Base-by-base conservation (phyloP, 2,888 invertebrate genomes). In the Carabus problematicus region DNA sequence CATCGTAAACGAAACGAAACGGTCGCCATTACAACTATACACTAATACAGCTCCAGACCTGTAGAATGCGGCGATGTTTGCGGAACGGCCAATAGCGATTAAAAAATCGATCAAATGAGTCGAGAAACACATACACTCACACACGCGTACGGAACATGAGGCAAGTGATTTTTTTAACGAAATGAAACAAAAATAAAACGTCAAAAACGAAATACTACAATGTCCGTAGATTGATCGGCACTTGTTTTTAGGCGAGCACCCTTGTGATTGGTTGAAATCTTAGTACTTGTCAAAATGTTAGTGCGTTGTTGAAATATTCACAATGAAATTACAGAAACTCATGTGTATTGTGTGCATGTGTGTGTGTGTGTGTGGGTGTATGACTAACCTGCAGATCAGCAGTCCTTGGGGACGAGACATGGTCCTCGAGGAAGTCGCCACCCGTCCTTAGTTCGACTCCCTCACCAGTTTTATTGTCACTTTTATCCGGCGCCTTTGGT, bases 401-500 rank as follows among this genome's bases (percentile, higher is more conserved):
- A 56, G 52, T 60, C 14, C 39, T 47, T 14, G 45, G 18, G n/a
- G 41, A 40, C 12, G 58, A 61, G 19, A 69, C 29, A 54, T 68
- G 59, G 14, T 64, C 59, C 12, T 70, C 69, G 49, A 64, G 54
- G 16, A 70, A 61, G 63, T 58, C 8, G 45, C 40, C 1, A 47
- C 29, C 9, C 59, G 55, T 8, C 16, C 9, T 67, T 60, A 9
- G 18, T 40, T 29, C 8, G 16, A 45, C 19, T 64, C 56, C 11
- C 18, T 45, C 43, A 29, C 18, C 18, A 8, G 54, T 18, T 55
- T 66, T 81, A 78, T 85, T 86, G 75, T 86, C 79, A 73, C 73
- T 78, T 87, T 90, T 90, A 83, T 90, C 89, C 77, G 89, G 89
- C 79, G 89, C 89, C 84, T 90, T 90, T 74, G 89, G 89, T 85